These are phyloP conservation scores for Ceriagrion tenellum DNA, from an alignment of 2,888 invertebrate species.

Conservation along the genomic window DNA sequence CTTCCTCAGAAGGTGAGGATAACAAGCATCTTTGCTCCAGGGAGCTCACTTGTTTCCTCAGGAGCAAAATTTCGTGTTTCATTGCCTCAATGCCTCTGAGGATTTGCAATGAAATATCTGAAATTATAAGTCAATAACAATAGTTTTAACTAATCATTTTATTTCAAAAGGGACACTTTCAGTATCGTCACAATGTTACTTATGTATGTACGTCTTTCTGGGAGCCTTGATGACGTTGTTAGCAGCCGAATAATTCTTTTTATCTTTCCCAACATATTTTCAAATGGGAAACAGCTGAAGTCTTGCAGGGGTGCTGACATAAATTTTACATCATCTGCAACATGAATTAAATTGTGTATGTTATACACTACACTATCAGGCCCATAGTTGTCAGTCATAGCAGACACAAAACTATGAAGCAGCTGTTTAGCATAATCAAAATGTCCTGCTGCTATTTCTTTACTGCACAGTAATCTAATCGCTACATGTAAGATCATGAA, in stretches of 20 bases:
- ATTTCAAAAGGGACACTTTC: too few species aligned
- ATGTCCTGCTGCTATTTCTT: conserved; percentile 59
- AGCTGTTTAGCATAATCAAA: conserved; percentile 61
- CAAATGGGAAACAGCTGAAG: conserved; percentile 68
- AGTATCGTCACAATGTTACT: too few species aligned
- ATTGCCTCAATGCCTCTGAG: too few species aligned
- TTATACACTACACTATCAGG: conserved; percentile 45
- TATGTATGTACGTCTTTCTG: too few species aligned
- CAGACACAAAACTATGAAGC: conserved; percentile 63
- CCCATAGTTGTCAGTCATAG: conserved; percentile 59
- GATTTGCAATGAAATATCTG: too few species aligned
- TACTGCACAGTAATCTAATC: conserved; percentile 63
- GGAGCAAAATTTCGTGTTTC: too few species aligned
- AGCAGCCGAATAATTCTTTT: conserved; percentile 65
- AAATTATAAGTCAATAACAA: too few species aligned
- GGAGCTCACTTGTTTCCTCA: too few species aligned
- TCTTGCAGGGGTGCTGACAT: conserved; percentile 62
- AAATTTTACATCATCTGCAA: conserved; percentile 68
- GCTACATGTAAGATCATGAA: conserved; percentile 56
- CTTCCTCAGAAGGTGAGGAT: too few species aligned
- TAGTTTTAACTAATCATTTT: too few species aligned
- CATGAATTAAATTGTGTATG: conserved; percentile 68
- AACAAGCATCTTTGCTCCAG: too few species aligned
- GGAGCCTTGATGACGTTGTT: too few species aligned
- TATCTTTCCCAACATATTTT: conserved; percentile 62